Conservation (phyloP, 2,797 vertebrate genomes). For the Mionectes olivaceus region DNA sequence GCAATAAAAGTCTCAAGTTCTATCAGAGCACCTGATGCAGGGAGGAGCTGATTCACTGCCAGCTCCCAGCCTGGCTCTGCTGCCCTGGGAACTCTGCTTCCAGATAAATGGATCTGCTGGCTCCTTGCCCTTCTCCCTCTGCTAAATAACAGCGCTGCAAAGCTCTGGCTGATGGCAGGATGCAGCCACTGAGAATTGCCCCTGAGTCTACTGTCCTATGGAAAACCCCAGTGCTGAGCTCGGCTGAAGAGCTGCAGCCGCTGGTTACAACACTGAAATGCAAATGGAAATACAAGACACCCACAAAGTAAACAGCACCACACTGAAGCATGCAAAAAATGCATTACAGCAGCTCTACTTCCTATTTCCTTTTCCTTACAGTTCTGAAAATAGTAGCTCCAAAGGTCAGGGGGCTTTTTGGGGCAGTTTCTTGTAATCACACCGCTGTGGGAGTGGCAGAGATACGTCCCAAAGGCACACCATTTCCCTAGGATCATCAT, state of each 20-base stretch:
- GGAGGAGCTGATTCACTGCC: not conserved
- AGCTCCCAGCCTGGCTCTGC: not conserved
- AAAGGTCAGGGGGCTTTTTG: not conserved
- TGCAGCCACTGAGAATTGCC: not conserved
- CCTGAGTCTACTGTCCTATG: not conserved
- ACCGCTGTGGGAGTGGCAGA: not conserved
- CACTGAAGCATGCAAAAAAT: not conserved
- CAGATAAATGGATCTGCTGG: not conserved
- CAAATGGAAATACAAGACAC: not conserved
- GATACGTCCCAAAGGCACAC: no score
- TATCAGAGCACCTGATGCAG: not conserved
- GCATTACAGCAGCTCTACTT: not conserved
- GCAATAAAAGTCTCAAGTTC: accelerated
- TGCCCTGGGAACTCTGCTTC: not conserved
- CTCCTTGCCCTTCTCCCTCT: not conserved
- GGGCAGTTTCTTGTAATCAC: accelerated
- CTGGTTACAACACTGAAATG: not conserved
- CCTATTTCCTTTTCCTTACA: constrained; percentile 24
- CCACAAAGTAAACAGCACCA: not conserved
- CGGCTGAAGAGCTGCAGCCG: not conserved
- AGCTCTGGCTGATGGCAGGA: not conserved
- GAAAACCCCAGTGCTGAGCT: not conserved
- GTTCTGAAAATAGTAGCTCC: not conserved
- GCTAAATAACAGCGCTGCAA: not conserved
- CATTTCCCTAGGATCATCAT: not conserved